Conservation (phyloP, 2,797 vertebrate species). For the Acrossocheilus wenchowensis region DNA sequence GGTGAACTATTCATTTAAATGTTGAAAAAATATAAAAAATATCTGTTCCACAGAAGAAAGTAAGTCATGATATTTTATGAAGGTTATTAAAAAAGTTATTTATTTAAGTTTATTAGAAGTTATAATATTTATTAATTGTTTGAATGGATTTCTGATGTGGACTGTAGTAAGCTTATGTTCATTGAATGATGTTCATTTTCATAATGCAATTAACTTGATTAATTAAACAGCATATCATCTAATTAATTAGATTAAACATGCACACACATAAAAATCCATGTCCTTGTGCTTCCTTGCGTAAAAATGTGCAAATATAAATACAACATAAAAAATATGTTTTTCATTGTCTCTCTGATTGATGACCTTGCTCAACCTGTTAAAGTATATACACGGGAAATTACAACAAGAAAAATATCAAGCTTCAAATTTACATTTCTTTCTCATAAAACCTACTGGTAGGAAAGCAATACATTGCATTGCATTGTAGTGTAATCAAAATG, state of each 20-base stretch:
- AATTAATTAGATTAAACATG: neutral
- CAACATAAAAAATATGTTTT: neutral
- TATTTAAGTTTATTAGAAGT: too few relatives aligned
- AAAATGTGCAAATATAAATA: neutral
- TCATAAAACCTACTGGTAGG: constrained; percentile 4
- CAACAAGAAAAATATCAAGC: neutral
- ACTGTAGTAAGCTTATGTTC: neutral
- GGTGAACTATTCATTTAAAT: neutral
- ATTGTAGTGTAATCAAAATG: constrained; percentile 18
- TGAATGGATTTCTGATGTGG: neutral
- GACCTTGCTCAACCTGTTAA: neutral
- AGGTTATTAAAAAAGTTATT: neutral
- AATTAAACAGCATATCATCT: neutral
- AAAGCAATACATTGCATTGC: constrained; percentile 12
- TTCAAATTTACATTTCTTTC: constrained; percentile 26
- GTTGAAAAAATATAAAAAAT: neutral
- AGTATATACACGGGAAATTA: neutral
- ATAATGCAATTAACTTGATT: neutral
- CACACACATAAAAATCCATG: neutral
- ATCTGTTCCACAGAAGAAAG: neutral
- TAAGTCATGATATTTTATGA: neutral
- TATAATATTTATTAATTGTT: neutral
- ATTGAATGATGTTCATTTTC: neutral
- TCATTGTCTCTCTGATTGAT: constrained; percentile 11
- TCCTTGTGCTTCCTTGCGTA: neutral